A percentile compares a stretch with the other conserved stretches of the same genome.
Conservation (phyloP, 92 coral and sea anemone species). For the Galaxea fascicularis region DNA sequence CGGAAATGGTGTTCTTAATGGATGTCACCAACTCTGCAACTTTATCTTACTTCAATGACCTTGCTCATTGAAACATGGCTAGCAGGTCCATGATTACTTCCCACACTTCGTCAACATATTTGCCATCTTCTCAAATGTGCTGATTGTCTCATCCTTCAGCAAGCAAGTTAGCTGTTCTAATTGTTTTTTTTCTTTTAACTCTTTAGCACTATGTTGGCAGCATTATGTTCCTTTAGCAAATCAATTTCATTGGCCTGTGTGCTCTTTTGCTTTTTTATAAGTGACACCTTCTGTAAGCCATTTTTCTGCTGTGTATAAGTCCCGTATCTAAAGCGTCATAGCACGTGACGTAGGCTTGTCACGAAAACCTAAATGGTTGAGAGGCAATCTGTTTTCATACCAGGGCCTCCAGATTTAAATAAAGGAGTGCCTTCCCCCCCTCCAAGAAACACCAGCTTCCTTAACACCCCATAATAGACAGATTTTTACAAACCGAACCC, state of each 20-base stretch:
- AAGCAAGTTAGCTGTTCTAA: too few relatives aligned
- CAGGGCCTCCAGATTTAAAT: background rate
- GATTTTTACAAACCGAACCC: background rate
- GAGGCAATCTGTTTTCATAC: slow-evolving; percentile 5
- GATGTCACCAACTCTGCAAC: slow-evolving; percentile 43
- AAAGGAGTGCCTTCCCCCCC: background rate
- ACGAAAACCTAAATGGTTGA: too few relatives aligned
- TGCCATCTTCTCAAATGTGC: slow-evolving; percentile 41
- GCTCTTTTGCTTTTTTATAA: slow-evolving; percentile 26
- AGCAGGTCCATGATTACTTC: slow-evolving; percentile 45
- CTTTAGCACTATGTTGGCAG: slow-evolving; percentile 29
- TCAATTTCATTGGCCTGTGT: slow-evolving; percentile 36
- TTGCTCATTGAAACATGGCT: slow-evolving; percentile 52
- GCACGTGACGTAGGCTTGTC: too few relatives aligned
- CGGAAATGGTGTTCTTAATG: slow-evolving; percentile 44
- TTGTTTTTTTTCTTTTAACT: slow-evolving; percentile 41
- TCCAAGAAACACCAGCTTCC: background rate
- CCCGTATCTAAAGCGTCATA: too few relatives aligned
- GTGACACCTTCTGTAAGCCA: slow-evolving; percentile 21
- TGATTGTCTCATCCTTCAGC: background rate
- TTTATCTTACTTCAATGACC: slow-evolving; percentile 45
- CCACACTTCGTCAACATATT: slow-evolving; percentile 37
- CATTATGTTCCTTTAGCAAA: slow-evolving; percentile 38
- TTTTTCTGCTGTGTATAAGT: slow-evolving; percentile 36
- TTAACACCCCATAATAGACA: background rate